Base-by-base conservation (phyloP, 1,140 invertebrate species). In the Caenorhabditis inopinata region DNA sequence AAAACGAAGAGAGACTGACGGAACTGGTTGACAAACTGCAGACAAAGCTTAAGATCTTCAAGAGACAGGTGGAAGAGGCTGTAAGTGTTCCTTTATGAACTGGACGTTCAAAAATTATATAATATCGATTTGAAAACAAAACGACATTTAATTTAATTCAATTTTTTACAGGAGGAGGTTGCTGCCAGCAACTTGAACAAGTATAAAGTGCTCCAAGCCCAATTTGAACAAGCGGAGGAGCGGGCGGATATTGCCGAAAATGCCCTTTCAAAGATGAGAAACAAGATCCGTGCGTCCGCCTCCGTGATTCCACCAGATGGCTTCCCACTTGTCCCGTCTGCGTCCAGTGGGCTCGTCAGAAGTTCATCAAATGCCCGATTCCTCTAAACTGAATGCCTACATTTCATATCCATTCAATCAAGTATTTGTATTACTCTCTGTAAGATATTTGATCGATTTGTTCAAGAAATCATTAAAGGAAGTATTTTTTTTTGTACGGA, bases 1-100 rank as follows among this genome's bases (percentile, higher is more conserved):
- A 89, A 84, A 88, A 88, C 53, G 58, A 74, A 46, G 85, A 85
- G 74, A 84, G 84, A 32, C 74, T 88, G 21, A 87, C 84, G 38
- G 96, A 97, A 91, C 92, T 98, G 84, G 95, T 98, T 86, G 96
- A 98, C 91, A 98, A 97, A 92, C 93, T 98, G 75, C 96, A 98
- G 92, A 94, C 96, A 91, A 99, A 98, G 92, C 96, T 98, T 92
- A 98, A 97, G 92, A 96, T 95, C 84, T 98, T 97, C 94, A 98
- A 98, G 93, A 94, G 96, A 91, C 96, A 98, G 92, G 97, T 98
- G 88, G 96, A 98, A 89, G 96, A 98, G 90, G 96, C 96, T 84
- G 92, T 92, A 89, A 90, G 91, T 89, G 82, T 74, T 32, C 49
- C 5, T 47, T n/a, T n/a, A n/a, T n/a, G n/a, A n/a, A n/a, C n/a